Conservation (phyloP, 2,888 invertebrate genomes). For the Eristalis tenax region DNA sequence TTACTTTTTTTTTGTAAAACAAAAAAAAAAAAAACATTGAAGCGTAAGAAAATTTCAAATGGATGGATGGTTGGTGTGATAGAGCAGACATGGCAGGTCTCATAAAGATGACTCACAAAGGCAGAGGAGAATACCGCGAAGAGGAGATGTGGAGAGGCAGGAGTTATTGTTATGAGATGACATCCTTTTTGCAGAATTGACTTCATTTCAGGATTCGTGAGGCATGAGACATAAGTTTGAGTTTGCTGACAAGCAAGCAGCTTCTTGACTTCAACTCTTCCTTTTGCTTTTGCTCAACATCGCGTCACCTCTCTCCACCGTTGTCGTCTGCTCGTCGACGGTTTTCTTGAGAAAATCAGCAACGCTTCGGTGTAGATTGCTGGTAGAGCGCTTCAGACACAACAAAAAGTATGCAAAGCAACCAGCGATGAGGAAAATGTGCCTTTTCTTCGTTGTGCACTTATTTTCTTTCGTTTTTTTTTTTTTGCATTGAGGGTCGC, state of each 20-base stretch:
- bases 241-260: conserved; percentile 37
- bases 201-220: conserved; percentile 56
- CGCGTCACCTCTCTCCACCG: not conserved
- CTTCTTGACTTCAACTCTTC: conserved; percentile 36
- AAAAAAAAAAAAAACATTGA: not conserved
- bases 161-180: conserved; percentile 56
- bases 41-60: not conserved
- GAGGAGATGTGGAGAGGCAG: not conserved
- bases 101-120: not conserved
- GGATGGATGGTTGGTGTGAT: not conserved
- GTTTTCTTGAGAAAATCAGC: not conserved
- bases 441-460: not conserved
- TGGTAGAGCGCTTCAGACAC: not conserved
- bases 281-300: not conserved
- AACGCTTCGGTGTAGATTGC: too few relatives aligned
- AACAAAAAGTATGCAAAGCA: conserved; percentile 1
- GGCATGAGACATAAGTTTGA: conserved; percentile 58
- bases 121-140: not conserved
- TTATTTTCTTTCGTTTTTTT: too few relatives aligned
- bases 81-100: not conserved
- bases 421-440: conserved; percentile 3
- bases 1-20: not conserved
- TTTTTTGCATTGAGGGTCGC: not conserved
- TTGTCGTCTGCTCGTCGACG: not conserved
- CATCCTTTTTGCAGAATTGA: conserved; percentile 61